Conservation (phyloP, 2,797 vertebrate genomes). For the Fundulus diaphanus region DNA sequence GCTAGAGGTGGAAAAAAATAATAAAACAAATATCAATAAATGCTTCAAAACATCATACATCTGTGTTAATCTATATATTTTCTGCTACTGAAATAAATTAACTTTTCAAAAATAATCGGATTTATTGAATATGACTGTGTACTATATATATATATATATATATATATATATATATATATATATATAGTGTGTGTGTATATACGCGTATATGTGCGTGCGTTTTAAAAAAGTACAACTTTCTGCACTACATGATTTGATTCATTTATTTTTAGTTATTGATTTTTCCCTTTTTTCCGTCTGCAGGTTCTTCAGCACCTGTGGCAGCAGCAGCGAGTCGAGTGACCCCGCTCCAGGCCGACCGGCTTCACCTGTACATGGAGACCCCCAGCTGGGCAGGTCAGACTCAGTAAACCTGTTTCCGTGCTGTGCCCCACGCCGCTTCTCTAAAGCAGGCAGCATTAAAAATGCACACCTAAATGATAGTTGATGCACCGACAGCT, state of each 20-base stretch:
- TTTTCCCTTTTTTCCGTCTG: conserved; percentile 1
- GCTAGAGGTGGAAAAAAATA: too few relatives aligned
- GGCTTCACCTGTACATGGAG: conserved; percentile 82
- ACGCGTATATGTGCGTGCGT: too few relatives aligned
- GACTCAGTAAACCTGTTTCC: conserved; percentile 14
- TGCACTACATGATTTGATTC: not conserved
- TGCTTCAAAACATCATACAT: too few relatives aligned
- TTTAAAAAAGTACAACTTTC: not conserved
- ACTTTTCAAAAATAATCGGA: too few relatives aligned
- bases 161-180: too few relatives aligned
- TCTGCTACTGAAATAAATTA: too few relatives aligned
- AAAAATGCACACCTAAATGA: too few relatives aligned
- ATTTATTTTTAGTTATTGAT: not conserved
- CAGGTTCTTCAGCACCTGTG: conserved; percentile 65
- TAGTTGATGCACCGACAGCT: not conserved
- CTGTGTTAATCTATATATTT: too few relatives aligned
- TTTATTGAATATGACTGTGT: too few relatives aligned
- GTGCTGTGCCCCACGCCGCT: not conserved
- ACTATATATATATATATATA: too few relatives aligned
- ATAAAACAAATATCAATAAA: too few relatives aligned
- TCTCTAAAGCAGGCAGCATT: not conserved
- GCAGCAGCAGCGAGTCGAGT: conserved; percentile 68
- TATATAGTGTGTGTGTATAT: too few relatives aligned
- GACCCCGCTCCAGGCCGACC: conserved; percentile 68
- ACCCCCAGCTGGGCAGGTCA: conserved; percentile 85